Evolutionary conservation across 2,797 vertebrate genomes (phyloP), one percentile per base, ranked within the genome.

Genomic region (Tachyglossus aculeatus): DNA sequence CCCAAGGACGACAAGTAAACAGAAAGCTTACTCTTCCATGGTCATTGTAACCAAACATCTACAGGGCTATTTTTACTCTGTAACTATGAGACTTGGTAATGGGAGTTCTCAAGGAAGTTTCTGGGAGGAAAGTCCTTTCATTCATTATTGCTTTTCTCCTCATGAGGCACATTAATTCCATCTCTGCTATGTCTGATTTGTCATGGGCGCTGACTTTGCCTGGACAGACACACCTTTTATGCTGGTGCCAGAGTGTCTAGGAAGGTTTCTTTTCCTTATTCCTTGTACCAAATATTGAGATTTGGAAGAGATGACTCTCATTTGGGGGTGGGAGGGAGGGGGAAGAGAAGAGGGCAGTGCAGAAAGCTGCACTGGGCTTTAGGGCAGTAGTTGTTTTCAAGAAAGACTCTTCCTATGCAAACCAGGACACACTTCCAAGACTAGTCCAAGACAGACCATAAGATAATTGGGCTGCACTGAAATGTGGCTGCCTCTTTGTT

Each of bases 111-210:
- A 82, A 87, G 71, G 73, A 76, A 74, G 83, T 82, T 80, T 89
- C 57, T 88, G 31, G 91, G 81, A 88, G 21, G 43, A 85, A 84
- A 90, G 84, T 82, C 74, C 71, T 86, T 89, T 88, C 83, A 79
- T 61, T 88, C 50, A 67, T 92, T 92, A 92, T 93, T 93, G 91
- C 91, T 93, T 90, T 92, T 90, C 87, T 88, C 84, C 91, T 90
- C 87, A 88, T 85, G 85, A 90, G 86, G 87, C 16, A 71, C 84
- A 88, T 85, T 85, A 41, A 3, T 88, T 91, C 87, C 89, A 85
- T 89, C 84, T 90, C 87, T 84, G 83, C 83, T 90, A 83, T 84
- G 75, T 88, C 82, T 78, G 74, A 77, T 81, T 79, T 72, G 78
- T 78, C 85, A 86, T 51, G 83, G 82, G 86, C 82, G 81, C 74